Evolutionary conservation across 1,140 invertebrate genomes (phyloP), one percentile per base, ranked within the genome.

Genomic region (Sycophila sp.): DNA sequence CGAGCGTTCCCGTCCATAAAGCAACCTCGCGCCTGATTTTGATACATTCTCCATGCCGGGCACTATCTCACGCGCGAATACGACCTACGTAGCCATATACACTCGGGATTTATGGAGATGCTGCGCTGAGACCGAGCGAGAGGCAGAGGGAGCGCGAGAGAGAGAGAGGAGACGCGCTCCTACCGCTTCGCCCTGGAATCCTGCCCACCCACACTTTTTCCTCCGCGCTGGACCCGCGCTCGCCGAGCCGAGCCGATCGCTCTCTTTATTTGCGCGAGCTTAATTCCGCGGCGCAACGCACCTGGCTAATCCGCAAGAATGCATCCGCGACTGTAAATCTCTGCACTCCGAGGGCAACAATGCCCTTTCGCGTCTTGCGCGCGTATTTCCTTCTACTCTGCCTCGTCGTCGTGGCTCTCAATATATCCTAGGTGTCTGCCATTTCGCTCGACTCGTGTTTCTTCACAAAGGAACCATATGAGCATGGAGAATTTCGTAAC

Each of bases 21-120:
- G 84, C 83, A 86, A 82, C 81, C 83, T 86, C 81, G 83, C 83
- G 83, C 83, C 85, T 86, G 85, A 86, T 86, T 86, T 86, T 86
- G 85, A 86, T 85, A 86, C 85, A 86, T 86, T 86, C 83, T 81
- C 83, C 76, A 70, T 72, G 80, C 82, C 72, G 75, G 79, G 82
- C 80, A 82, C 84, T 86, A 86, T 86, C 85, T 86, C 84, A 85
- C 84, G 81, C 83, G 83, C 82, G 83, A 85, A 86, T 86, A 85
- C 83, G 83, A 86, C 82, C 84, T 77, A 81, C 79, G 80, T 84
- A 85, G 79, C 83, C 78, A 80, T 84, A 81, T 84, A 83, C 80
- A 78, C 80, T 76, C 76, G 76, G 81, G 80, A 85, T 86, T 86
- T 85, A 86, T 85, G 82, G 83, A 80, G 81, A 81, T 80, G 76